A percentile compares a stretch with the other conserved stretches of the same genome.
These are phyloP conservation scores for Cyclopterus lumpus DNA, from an alignment of 2,797 vertebrate genomes.

Conservation along the genomic window DNA sequence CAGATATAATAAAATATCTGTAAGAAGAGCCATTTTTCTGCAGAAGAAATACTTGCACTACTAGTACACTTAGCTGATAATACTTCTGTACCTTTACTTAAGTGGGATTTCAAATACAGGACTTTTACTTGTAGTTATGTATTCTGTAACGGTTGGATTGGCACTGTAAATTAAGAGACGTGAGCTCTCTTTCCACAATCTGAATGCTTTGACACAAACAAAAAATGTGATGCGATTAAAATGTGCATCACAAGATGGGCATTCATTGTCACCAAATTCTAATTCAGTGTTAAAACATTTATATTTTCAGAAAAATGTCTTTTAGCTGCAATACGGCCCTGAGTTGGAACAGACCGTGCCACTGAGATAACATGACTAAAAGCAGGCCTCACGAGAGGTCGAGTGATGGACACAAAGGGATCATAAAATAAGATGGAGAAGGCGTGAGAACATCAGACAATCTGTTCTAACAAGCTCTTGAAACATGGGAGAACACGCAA, in stretches of 20 bases:
- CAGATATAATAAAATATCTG: neutral
- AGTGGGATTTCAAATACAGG: neutral
- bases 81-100: neutral
- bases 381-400: neutral
- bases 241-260: slow-evolving; percentile 5
- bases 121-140: neutral
- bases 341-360: slow-evolving; percentile 16
- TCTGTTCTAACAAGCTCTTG: slow-evolving; percentile 19
- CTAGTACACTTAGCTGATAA: neutral
- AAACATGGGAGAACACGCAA: slow-evolving; percentile 31
- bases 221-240: slow-evolving; percentile 7
- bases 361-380: neutral
- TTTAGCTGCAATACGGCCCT: neutral
- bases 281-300: slow-evolving; percentile 8
- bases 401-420: slow-evolving; percentile 22
- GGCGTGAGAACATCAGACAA: slow-evolving; percentile 10
- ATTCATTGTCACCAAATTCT: neutral
- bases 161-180: neutral
- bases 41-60: neutral
- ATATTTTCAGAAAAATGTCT: neutral
- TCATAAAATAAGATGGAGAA: neutral
- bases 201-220: neutral
- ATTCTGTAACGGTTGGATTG: neutral
- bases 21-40: neutral
- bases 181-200: neutral